Conservation (phyloP, 2,797 vertebrate genomes). For the Orestias chungarensis region DNA sequence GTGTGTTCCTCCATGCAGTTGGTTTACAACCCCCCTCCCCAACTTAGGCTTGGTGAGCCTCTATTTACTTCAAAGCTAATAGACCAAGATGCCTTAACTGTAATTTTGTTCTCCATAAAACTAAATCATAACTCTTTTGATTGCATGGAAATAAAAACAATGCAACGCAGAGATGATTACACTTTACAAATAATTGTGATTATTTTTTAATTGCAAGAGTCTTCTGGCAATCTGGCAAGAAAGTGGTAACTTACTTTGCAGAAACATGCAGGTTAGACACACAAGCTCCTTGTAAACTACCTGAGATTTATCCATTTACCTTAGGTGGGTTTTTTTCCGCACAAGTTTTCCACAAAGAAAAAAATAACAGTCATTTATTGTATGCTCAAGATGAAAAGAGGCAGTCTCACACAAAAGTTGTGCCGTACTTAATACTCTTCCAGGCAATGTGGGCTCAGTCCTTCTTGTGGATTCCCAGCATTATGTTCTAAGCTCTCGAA, state of each 20-base stretch:
- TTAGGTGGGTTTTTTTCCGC: conserved; percentile 11
- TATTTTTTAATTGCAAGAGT: conserved; percentile 73
- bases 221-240: conserved; percentile 59
- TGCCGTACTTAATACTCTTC: conserved; percentile 58
- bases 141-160: conserved; percentile 27
- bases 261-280: conserved; percentile 44
- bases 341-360: neutral
- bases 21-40: conserved; percentile 51
- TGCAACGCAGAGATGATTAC: conserved; percentile 9
- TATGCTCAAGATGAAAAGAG: conserved; percentile 18
- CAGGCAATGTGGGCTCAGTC: conserved; percentile 36
- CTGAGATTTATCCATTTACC: conserved; percentile 54
- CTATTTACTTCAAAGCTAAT: conserved; percentile 64
- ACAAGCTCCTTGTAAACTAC: conserved; percentile 38
- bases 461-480: conserved; percentile 63
- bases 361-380: neutral
- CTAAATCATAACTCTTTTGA: conserved; percentile 33
- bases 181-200: conserved; percentile 50
- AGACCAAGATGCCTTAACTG: conserved; percentile 52
- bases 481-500: conserved; percentile 46
- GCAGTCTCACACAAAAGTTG: conserved; percentile 39
- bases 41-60: conserved; percentile 36
- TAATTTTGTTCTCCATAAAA: conserved; percentile 43
- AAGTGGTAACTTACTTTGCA: conserved; percentile 43
- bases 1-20: conserved; percentile 41